phyloP scores from a whole-genome alignment of 2,888 invertebrate genomes.

The Drosophila vallismaia region DNA sequence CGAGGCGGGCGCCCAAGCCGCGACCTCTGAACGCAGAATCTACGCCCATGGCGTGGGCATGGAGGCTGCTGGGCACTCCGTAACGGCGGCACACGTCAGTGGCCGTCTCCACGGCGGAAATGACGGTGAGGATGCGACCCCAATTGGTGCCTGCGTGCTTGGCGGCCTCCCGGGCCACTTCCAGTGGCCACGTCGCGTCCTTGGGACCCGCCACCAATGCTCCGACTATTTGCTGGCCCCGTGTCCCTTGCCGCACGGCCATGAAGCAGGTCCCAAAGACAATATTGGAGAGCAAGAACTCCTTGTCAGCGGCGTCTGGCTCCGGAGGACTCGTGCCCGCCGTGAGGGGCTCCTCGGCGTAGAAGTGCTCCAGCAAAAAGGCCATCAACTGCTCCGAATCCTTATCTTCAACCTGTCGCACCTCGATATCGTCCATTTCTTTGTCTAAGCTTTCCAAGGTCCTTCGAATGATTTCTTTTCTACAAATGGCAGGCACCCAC shows the following conservation, averaged over 20 bases:
- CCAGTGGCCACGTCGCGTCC: conserved; percentile 55
- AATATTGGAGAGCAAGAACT: conserved; percentile 72
- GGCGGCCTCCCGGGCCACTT: conserved; percentile 63
- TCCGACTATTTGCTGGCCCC: conserved; percentile 65
- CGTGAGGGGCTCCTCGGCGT: conserved; percentile 81
- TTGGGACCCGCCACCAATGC: conserved; percentile 79
- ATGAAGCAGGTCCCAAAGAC: conserved; percentile 69
- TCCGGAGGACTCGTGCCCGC: conserved; percentile 68
- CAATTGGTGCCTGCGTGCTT: conserved; percentile 71
- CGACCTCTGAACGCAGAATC: conserved; percentile 71
- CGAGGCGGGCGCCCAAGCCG: conserved; percentile 70
- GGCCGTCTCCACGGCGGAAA: conserved; percentile 71
- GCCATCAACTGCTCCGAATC: conserved; percentile 71
- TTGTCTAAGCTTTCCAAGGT: not conserved
- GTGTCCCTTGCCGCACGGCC: not conserved
- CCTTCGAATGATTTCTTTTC: not conserved
- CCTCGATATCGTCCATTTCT: conserved; percentile 31
- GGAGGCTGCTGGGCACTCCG: conserved; percentile 67
- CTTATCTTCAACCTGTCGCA: conserved; percentile 53
- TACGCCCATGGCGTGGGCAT: conserved; percentile 78
- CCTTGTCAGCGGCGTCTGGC: conserved; percentile 72
- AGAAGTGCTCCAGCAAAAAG: conserved; percentile 77
- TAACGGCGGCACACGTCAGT: conserved; percentile 74
- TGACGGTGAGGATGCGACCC: conserved; percentile 70
- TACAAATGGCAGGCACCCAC: conserved; percentile 10